These are phyloP conservation scores for Poecilobothrus nobilitatus DNA, from an alignment of 2,888 invertebrate genomes.

Conservation along the genomic window DNA sequence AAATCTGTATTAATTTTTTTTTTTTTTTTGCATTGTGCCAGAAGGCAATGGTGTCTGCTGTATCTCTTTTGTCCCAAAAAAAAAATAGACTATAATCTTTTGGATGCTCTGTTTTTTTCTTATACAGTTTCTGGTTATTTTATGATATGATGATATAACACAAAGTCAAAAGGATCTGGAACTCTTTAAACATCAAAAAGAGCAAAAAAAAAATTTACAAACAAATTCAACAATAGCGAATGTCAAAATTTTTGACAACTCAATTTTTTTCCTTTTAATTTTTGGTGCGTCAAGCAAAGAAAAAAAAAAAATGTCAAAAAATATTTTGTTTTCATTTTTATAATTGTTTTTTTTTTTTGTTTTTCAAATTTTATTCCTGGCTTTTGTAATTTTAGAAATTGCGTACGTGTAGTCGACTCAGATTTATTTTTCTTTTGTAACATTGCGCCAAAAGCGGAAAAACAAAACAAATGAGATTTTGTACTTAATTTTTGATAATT, in stretches of 20 bases:
- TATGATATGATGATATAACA: neutral
- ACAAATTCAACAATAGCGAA: slow-evolving; percentile 5
- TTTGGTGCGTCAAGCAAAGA: neutral
- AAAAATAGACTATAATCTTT: neutral
- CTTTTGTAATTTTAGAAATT: neutral
- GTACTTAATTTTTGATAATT: neutral
- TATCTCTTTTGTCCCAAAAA: neutral
- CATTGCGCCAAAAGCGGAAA: neutral
- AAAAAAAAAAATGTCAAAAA: neutral
- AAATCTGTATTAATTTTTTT: neutral
- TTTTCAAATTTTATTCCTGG: neutral
- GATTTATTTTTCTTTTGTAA: neutral
- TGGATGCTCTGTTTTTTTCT: neutral
- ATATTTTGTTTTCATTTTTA: neutral
- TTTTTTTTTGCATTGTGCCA: neutral
- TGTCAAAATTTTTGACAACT: slow-evolving; percentile 12
- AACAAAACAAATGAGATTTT: neutral
- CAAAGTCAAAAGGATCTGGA: slow-evolving; percentile 1
- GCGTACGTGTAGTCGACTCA: neutral
- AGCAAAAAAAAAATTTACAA: neutral
- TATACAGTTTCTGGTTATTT: too few species aligned
- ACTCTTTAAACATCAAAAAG: neutral
- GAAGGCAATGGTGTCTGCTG: neutral
- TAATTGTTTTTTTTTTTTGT: neutral
- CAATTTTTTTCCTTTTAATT: slow-evolving; percentile 7